These are phyloP conservation scores for Brachionus koreanus DNA, from an alignment of 1,140 invertebrate species.

Conservation along the genomic window DNA sequence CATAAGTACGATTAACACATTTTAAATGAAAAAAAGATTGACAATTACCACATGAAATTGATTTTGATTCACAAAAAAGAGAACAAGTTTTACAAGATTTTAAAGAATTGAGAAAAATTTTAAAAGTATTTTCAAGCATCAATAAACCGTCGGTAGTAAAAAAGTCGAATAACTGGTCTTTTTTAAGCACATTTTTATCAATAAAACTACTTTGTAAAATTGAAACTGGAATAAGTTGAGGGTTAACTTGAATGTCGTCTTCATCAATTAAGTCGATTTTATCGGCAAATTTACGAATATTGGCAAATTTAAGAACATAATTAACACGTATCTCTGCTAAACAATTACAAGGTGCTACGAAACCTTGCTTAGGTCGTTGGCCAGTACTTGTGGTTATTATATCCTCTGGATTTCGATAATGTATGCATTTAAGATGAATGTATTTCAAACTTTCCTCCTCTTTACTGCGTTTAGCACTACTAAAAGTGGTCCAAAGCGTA, in stretches of 20 bases:
- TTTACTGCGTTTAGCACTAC: background rate
- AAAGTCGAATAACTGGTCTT: no score
- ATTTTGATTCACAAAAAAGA: background rate
- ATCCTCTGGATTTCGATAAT: background rate
- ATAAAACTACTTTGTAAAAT: no score
- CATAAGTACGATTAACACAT: background rate
- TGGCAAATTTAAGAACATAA: no score
- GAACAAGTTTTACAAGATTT: background rate
- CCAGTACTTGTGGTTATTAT: background rate
- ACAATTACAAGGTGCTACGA: background rate
- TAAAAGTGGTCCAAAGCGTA: background rate
- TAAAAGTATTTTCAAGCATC: no score
- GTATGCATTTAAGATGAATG: background rate
- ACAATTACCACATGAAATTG: background rate
- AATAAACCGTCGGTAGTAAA: no score
- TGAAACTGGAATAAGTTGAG: no score
- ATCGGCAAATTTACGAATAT: no score
- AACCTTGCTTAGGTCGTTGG: background rate
- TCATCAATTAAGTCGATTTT: no score
- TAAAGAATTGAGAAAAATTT: background rate
- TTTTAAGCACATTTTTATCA: no score
- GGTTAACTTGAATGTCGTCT: no score
- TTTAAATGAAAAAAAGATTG: background rate
- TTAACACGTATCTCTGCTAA: background rate
- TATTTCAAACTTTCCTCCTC: background rate